Conservation (phyloP, 2,888 invertebrate species). For the Agriopis leucophaearia region DNA sequence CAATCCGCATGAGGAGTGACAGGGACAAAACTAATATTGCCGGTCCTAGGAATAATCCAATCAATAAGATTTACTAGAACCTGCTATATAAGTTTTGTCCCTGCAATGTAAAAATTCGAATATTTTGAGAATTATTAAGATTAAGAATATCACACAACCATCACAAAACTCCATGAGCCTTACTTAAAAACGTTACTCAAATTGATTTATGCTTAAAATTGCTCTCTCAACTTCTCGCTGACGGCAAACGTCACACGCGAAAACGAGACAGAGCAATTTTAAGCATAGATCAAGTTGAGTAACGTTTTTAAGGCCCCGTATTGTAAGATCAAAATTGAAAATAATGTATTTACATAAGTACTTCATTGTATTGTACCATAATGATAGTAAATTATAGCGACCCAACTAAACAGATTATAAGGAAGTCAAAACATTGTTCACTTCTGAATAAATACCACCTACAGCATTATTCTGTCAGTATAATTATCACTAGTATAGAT, state of each 20-base stretch:
- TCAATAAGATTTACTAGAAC: too few relatives aligned
- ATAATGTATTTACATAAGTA: conserved; percentile 1
- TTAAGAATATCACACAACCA: conserved; percentile 44
- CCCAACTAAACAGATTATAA: not conserved
- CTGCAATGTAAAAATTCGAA: conserved; percentile 16
- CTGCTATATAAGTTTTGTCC: too few relatives aligned
- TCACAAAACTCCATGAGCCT: conserved; percentile 36
- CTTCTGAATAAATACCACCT: not conserved
- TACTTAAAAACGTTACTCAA: too few relatives aligned
- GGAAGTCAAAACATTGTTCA: not conserved
- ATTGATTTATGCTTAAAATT: too few relatives aligned
- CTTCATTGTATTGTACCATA: not conserved
- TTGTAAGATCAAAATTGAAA: conserved; percentile 14
- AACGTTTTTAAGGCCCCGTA: too few relatives aligned
- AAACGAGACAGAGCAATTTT: too few relatives aligned
- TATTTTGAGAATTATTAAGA: conserved; percentile 16
- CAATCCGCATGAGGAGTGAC: not conserved
- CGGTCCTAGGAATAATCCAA: not conserved
- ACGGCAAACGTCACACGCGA: too few relatives aligned
- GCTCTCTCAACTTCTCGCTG: too few relatives aligned
- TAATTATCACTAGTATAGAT: not conserved
- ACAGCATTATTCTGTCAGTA: conserved; percentile 1
- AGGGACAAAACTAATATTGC: not conserved
- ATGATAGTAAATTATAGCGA: not conserved
- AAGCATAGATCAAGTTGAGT: too few relatives aligned